A percentile compares a stretch with the other conserved stretches of the same genome.
These are phyloP conservation scores for Poeciliopsis gracilis DNA, from an alignment of 2,797 vertebrate genomes.

Conservation along the genomic window DNA sequence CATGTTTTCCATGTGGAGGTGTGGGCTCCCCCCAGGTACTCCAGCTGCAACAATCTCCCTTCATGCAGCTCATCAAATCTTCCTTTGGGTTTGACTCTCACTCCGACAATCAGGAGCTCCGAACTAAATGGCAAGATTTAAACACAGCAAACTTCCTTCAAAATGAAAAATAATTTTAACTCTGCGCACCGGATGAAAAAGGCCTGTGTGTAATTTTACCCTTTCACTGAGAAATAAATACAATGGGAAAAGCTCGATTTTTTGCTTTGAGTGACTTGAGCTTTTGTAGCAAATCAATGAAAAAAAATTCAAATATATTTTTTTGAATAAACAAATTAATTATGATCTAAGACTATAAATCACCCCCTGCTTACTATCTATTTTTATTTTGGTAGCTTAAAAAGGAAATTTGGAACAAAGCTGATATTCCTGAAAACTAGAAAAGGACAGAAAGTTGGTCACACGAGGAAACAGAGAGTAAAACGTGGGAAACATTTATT, in stretches of 20 bases:
- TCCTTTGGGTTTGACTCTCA: background rate
- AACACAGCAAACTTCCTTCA: background rate
- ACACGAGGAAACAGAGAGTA: conserved; percentile 53
- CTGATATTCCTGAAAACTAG: conserved; percentile 6
- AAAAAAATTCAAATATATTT: background rate
- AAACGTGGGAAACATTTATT: conserved; percentile 79
- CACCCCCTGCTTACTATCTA: too few relatives aligned
- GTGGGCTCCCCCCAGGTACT: background rate
- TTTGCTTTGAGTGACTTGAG: background rate
- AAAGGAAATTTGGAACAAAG: conserved; percentile 10
- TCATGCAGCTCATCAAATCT: too few relatives aligned
- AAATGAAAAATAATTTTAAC: background rate
- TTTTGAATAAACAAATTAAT: too few relatives aligned
- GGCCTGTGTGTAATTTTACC: background rate
- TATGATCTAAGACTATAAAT: too few relatives aligned
- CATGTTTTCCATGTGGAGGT: background rate
- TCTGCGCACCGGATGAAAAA: background rate
- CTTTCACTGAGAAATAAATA: background rate
- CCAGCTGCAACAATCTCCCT: too few relatives aligned
- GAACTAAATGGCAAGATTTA: background rate
- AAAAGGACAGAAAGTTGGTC: conserved; percentile 50
- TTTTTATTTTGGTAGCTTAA: background rate
- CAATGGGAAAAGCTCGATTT: background rate
- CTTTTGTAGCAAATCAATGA: background rate
- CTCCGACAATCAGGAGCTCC: background rate